Evolutionary conservation across 2,888 invertebrate species (phyloP).

Genomic region (Neoscelio sp.): DNA sequence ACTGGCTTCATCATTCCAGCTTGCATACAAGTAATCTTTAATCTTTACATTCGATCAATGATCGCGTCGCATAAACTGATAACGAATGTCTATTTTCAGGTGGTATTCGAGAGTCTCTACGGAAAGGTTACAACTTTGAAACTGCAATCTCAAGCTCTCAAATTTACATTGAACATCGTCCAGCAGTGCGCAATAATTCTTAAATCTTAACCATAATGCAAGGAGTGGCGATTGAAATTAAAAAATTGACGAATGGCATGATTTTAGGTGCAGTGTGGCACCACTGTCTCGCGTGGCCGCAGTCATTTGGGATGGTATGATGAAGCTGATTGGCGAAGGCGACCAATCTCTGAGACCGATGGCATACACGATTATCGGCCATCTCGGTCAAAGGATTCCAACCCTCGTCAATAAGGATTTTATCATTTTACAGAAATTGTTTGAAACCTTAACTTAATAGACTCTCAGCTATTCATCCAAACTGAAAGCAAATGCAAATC

Average conservation of each 20-base stretch:
- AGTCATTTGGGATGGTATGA: constrained; percentile 89
- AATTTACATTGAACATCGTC: constrained; percentile 92
- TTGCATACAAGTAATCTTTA: constrained; percentile 88
- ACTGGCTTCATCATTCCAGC: constrained; percentile 90
- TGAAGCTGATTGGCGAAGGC: constrained; percentile 89
- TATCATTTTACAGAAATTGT: constrained; percentile 84
- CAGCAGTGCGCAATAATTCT: constrained; percentile 90
- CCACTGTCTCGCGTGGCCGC: constrained; percentile 87
- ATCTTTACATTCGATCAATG: neutral
- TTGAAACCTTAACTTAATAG: constrained; percentile 84
- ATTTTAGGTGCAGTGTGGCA: constrained; percentile 85
- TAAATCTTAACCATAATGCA: too few relatives aligned
- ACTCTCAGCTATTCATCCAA: too few relatives aligned
- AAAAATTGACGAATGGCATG: neutral
- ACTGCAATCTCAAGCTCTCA: constrained; percentile 91
- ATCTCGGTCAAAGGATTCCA: constrained; percentile 86
- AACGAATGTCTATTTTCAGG: constrained; percentile 84
- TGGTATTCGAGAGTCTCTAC: constrained; percentile 94
- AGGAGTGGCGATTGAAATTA: constrained; percentile 7
- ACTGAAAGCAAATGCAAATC: too few relatives aligned
- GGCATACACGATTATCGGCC: constrained; percentile 90
- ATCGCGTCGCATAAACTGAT: neutral
- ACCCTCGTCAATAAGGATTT: constrained; percentile 88
- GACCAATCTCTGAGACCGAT: constrained; percentile 87
- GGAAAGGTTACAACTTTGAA: constrained; percentile 93